These are phyloP conservation scores for Ceratothoa steindachneri DNA, from an alignment of 2,888 invertebrate genomes.

Conservation along the genomic window DNA sequence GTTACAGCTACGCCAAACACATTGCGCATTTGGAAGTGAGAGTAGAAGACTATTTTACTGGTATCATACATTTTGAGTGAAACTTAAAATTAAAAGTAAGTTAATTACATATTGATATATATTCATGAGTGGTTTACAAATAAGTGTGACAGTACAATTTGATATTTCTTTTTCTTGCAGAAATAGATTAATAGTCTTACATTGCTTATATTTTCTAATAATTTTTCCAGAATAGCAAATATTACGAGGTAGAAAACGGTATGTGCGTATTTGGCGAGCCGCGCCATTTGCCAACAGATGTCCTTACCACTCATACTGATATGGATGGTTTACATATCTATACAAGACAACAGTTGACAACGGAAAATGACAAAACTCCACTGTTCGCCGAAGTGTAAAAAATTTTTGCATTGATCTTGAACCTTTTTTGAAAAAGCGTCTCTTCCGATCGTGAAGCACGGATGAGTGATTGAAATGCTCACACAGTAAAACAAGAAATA, in stretches of 20 bases:
- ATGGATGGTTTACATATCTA: neutral
- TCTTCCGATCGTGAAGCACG: neutral
- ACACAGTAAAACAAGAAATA: neutral
- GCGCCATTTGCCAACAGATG: neutral
- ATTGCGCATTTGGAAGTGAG: neutral
- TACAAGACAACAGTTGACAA: constrained; percentile 13
- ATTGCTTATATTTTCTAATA: constrained; percentile 4
- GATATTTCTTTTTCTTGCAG: neutral
- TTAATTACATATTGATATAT: neutral
- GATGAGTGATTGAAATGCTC: constrained; percentile 5
- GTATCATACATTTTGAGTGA: neutral
- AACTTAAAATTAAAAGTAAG: neutral
- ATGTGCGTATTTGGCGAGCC: neutral
- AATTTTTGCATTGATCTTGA: constrained; percentile 3
- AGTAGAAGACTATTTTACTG: neutral
- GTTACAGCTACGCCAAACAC: neutral
- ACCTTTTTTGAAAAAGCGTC: constrained; percentile 5
- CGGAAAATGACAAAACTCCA: constrained; percentile 2
- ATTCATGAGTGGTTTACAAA: neutral
- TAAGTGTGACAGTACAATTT: neutral
- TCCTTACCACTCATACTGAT: constrained; percentile 4
- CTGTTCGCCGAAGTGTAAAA: constrained; percentile 1
- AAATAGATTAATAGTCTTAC: neutral
- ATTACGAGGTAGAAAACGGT: neutral
- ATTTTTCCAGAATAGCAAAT: neutral